Percentiles rank a stretch among this genome's conserved stretches.
Evolutionary conservation across 2,888 invertebrate species (phyloP).

Genomic region (Trissonchulus latispiculum): DNA sequence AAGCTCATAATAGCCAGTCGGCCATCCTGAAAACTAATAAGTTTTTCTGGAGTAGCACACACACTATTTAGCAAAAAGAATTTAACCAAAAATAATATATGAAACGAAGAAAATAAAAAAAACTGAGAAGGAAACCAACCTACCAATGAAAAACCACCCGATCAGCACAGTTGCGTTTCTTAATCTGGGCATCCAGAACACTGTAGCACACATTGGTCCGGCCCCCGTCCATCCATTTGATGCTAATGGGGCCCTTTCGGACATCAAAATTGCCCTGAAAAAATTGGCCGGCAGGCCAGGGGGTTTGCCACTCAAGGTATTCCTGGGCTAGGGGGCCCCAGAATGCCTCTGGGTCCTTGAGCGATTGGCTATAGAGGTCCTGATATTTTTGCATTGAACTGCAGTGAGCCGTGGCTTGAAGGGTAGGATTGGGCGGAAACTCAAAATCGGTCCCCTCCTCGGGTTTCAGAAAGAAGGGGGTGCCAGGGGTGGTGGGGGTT

Average conservation of each 20-base stretch:
- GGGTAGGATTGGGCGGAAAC: constrained; percentile 53
- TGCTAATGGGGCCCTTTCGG: constrained; percentile 72
- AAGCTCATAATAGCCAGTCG: too few species aligned
- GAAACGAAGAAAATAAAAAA: too few species aligned
- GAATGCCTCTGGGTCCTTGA: constrained; percentile 77
- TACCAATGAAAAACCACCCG: constrained; percentile 90
- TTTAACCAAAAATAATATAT: too few species aligned
- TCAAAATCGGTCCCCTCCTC: constrained; percentile 59
- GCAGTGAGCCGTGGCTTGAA: constrained; percentile 50
- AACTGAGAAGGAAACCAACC: too few species aligned
- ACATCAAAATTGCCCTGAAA: constrained; percentile 83
- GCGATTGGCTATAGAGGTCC: constrained; percentile 69
- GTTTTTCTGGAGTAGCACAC: too few species aligned
- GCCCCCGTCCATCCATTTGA: constrained; percentile 82
- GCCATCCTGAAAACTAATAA: too few species aligned
- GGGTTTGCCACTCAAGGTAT: too few species aligned
- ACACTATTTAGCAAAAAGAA: too few species aligned
- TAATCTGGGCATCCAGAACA: constrained; percentile 77
- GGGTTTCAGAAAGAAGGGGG: constrained; percentile 53
- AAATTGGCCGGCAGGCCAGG: too few species aligned
- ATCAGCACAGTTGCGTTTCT: constrained; percentile 75
- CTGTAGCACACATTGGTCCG: constrained; percentile 88
- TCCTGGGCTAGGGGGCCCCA: constrained; percentile 86
- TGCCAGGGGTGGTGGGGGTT: too few species aligned
- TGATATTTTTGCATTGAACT: constrained; percentile 64